These are phyloP conservation scores for Redunca redunca DNA, from an alignment of 2,113 vertebrate genomes.

Conservation along the genomic window DNA sequence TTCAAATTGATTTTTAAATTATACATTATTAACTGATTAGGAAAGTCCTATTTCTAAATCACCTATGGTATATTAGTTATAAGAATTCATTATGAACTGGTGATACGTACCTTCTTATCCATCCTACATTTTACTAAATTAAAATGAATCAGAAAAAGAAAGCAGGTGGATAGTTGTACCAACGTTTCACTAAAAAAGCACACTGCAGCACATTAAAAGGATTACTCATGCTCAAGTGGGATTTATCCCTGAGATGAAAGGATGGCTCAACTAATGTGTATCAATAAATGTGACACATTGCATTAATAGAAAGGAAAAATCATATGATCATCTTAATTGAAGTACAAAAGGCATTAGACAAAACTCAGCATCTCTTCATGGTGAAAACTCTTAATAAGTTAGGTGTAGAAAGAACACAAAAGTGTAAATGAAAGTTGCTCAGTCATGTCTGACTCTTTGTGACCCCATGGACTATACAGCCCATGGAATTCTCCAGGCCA, in stretches of 20 bases:
- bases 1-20: background rate
- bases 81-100: background rate
- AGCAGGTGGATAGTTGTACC: background rate
- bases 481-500: background rate
- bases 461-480: background rate
- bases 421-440: background rate
- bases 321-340: background rate
- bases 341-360: background rate
- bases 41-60: background rate
- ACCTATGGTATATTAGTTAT: background rate
- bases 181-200: background rate
- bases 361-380: background rate
- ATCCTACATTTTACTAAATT: conserved; percentile 40
- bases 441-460: background rate
- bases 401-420: background rate
- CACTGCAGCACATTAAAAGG: background rate
- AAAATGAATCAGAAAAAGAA: conserved; percentile 23
- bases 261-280: background rate
- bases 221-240: background rate
- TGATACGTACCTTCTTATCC: background rate
- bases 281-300: background rate
- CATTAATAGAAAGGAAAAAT: background rate
- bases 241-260: background rate
- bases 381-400: background rate
- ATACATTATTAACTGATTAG: background rate